Percentiles rank a stretch among this genome's conserved stretches.
These are phyloP conservation scores for Tenthredo distinguenda DNA, from an alignment of 2,888 invertebrate genomes.

Conservation along the genomic window DNA sequence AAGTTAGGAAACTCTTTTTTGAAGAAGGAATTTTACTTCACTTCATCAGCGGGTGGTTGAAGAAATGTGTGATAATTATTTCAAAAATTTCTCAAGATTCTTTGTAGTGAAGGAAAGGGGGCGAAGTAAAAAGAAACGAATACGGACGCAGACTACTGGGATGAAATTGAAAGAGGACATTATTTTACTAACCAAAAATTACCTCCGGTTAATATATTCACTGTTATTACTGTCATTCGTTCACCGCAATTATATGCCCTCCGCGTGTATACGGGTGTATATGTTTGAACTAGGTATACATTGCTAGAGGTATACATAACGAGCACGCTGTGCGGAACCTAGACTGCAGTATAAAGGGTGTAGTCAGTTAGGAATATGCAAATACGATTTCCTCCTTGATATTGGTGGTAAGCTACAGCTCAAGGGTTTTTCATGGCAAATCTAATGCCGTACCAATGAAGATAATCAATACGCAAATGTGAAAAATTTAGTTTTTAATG, in stretches of 20 bases:
- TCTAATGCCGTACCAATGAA: neutral
- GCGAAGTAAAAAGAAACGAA: neutral
- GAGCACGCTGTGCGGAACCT: slow-evolving; percentile 1
- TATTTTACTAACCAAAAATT: neutral
- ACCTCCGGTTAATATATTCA: slow-evolving; percentile 16
- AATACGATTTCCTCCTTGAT: neutral
- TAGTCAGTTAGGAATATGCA: slow-evolving; percentile 14
- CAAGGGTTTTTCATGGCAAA: neutral
- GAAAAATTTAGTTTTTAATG: neutral
- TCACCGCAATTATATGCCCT: slow-evolving; percentile 24
- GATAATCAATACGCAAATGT: neutral
- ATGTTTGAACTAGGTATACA: neutral
- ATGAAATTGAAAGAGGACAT: neutral
- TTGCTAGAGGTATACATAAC: neutral
- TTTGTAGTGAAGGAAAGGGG: neutral
- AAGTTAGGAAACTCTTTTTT: neutral
- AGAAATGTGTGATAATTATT: neutral
- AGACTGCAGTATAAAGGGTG: neutral
- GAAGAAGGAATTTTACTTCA: neutral
- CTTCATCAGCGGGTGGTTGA: neutral
- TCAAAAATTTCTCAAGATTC: neutral
- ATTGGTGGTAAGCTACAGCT: neutral
- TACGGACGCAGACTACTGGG: neutral
- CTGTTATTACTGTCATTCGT: slow-evolving; percentile 14
- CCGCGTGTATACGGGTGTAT: neutral